Evolutionary conservation across 2,888 invertebrate species (phyloP).

Genomic region (Schrankia costaestrigalis): DNA sequence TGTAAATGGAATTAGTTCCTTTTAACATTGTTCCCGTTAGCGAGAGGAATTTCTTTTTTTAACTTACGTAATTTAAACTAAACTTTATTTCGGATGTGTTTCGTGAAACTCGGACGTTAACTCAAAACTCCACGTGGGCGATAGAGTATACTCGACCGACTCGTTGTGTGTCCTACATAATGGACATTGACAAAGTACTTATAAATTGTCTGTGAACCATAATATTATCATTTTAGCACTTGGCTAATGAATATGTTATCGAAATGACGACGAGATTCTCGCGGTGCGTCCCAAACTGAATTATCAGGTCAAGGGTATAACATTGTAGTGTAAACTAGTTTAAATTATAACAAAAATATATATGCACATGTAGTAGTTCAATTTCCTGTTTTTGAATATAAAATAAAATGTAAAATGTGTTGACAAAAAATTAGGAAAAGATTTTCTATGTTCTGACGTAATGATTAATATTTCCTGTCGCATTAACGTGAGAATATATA

Average conservation of each 20-base stretch:
- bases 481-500: conserved; percentile 9
- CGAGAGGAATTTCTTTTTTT: conserved; percentile 21
- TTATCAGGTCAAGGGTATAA: conserved; percentile 20
- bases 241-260: conserved; percentile 24
- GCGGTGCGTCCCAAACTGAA: conserved; percentile 5
- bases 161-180: conserved; percentile 35
- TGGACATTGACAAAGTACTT: conserved; percentile 37
- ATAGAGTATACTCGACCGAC: conserved; percentile 20
- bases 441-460: conserved; percentile 11
- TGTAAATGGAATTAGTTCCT: too few species aligned
- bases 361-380: too few species aligned
- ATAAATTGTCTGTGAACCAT: conserved; percentile 32
- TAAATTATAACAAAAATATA: conserved; percentile 7
- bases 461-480: conserved; percentile 19
- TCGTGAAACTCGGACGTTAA: conserved; percentile 26
- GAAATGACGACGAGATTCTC: conserved; percentile 11
- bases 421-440: conserved; percentile 5
- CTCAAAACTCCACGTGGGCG: conserved; percentile 32
- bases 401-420: conserved; percentile 8
- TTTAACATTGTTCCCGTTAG: too few species aligned
- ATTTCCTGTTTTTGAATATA: conserved; percentile 10
- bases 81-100: conserved; percentile 23
- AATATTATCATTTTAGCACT: conserved; percentile 25
- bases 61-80: conserved; percentile 26
- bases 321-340: conserved; percentile 3